A percentile compares a stretch with the other conserved stretches of the same genome.
Conservation (phyloP, 2,888 invertebrate species). For the Ochlodes sylvanus region DNA sequence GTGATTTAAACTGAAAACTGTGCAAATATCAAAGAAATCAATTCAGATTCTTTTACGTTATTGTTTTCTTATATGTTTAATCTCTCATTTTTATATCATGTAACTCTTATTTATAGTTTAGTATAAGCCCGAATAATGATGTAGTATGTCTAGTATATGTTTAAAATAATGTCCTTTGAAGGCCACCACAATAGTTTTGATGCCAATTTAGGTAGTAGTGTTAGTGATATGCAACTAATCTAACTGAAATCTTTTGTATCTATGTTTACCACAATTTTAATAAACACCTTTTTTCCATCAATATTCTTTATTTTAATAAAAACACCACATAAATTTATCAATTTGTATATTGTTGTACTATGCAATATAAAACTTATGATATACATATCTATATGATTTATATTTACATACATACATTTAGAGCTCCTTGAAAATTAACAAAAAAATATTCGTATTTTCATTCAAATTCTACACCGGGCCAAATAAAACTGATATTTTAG, state of each 20-base stretch:
- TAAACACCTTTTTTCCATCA: slow-evolving; percentile 27
- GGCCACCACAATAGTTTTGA: slow-evolving; percentile 13
- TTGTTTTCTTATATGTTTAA: not conserved
- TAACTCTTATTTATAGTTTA: not conserved
- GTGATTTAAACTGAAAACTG: too few relatives aligned
- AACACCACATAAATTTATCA: slow-evolving; percentile 42
- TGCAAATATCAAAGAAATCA: too few relatives aligned
- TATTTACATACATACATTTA: slow-evolving; percentile 47
- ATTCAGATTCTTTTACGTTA: not conserved
- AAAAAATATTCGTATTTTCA: not conserved
- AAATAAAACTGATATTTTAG: not conserved
- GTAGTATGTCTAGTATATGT: slow-evolving; percentile 1
- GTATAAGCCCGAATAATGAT: not conserved
- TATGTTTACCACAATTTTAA: slow-evolving; percentile 31
- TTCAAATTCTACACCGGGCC: not conserved
- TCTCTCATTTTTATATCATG: slow-evolving; percentile 3
- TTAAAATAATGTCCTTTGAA: not conserved
- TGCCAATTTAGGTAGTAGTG: slow-evolving; percentile 33
- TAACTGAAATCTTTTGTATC: slow-evolving; percentile 29
- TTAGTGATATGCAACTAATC: slow-evolving; percentile 31
- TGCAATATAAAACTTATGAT: slow-evolving; percentile 50
- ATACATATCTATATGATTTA: slow-evolving; percentile 1
- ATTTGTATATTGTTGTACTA: slow-evolving; percentile 55
- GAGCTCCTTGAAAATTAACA: not conserved
- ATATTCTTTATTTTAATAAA: slow-evolving; percentile 16